These are phyloP conservation scores for Muscicapa striata DNA, from an alignment of 2,797 vertebrate genomes.

Conservation along the genomic window DNA sequence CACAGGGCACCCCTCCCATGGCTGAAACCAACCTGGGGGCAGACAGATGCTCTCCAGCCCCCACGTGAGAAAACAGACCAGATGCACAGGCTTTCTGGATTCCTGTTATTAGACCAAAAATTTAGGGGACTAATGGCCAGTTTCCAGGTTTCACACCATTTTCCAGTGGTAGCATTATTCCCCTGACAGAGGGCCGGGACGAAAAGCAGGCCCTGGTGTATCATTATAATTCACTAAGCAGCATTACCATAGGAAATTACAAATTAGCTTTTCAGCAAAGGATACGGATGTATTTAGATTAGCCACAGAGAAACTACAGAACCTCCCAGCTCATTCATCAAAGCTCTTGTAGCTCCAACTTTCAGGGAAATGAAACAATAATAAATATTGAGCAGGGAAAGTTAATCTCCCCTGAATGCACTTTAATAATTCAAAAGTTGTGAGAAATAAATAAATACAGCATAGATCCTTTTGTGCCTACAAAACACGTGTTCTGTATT, in stretches of 20 bases:
- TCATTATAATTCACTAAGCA: not conserved
- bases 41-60: not conserved
- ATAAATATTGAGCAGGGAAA: slow-evolving; percentile 58
- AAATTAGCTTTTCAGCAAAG: slow-evolving; percentile 60
- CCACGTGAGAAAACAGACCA: not conserved
- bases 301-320: slow-evolving; percentile 34
- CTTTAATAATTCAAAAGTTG: slow-evolving; percentile 61
- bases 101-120: slow-evolving; percentile 15
- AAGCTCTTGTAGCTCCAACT: not conserved
- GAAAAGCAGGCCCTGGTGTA: not conserved
- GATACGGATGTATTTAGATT: not conserved
- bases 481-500: not conserved
- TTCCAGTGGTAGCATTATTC: not conserved
- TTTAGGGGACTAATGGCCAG: not conserved
- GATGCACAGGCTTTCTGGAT: not conserved
- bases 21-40: not conserved
- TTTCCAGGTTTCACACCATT: slow-evolving; percentile 13
- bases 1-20: not conserved
- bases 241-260: slow-evolving; percentile 57
- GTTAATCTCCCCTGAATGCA: slow-evolving; percentile 18
- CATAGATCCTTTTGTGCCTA: not conserved
- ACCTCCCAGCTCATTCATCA: slow-evolving; percentile 38
- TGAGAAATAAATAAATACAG: slow-evolving; percentile 52
- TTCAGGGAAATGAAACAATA: slow-evolving; percentile 58
- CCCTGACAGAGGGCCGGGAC: not conserved